Base-by-base conservation (phyloP, 2,113 vertebrate species). In the Rhinopomastus cyanomelas region DNA sequence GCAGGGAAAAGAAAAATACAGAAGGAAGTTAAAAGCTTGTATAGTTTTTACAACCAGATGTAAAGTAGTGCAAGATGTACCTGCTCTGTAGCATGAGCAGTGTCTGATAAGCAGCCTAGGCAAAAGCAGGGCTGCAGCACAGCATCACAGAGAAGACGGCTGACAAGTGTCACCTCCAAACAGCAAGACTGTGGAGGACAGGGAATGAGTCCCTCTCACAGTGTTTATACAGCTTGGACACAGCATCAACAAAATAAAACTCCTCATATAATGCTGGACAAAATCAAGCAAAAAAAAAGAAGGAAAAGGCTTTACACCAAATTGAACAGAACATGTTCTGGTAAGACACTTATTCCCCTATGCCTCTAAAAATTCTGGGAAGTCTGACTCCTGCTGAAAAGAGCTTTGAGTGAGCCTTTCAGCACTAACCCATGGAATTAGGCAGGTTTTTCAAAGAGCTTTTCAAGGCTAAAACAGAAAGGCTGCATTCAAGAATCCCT, bases 381-480 rank as follows among this genome's bases (percentile, higher is more conserved):
- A 87, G 52, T 64, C 34, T 37, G 34, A 74, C 37, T 56, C 16
- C 34, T 16, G 29, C 67, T 85, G 72, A 56, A 6, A 83, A 51
- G 84, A 77, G 42, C 62, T 83, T 88, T 42, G 53, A 85, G 69
- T 10, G 48, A 78, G 79, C 52, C 72, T 85, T 92, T 88, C 91
- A 93, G 78, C 66, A 81, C 66, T 36, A 34, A 37, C 48, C 66
- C 20, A 66, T 0, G 11, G 80, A 91, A 81, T n/a, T 4, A 67
- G 44, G 67, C 71, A 85, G 86, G 69, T 76, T 92, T 42, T 90
- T 90, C 78, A 94, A 94, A 94, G 76, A 88, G 75, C 88, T 91
- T 95, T 91, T 93, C 92, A 95, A 92, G 51, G 59, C 42, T 55
- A 57, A 77, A 87, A 49, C 72, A 93, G 89, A 95, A 89, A 95